Percentiles rank a stretch among this genome's conserved stretches.
Conservation (phyloP, 2,113 vertebrate species). For the Rhynchomys soricoides region DNA sequence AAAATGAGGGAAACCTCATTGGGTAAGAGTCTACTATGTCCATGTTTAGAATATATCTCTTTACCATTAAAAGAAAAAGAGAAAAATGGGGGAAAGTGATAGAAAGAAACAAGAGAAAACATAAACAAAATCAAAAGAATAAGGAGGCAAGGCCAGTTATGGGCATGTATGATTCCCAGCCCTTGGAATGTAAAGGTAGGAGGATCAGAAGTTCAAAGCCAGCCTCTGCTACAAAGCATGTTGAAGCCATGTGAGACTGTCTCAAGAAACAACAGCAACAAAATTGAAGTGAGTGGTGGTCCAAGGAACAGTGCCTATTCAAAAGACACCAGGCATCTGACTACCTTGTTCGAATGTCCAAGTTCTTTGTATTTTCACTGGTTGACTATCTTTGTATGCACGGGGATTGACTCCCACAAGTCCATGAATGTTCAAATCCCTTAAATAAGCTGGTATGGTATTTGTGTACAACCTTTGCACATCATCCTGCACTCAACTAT, state of each 20-base stretch:
- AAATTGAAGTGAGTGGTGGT: neutral
- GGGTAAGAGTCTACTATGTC: neutral
- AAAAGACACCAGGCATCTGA: neutral
- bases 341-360: neutral
- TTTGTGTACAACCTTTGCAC: neutral
- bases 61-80: neutral
- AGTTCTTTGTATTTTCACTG: slow-evolving; percentile 21
- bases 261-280: neutral
- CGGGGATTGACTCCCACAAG: neutral
- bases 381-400: neutral
- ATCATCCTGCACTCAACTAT: neutral
- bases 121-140: neutral
- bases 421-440: neutral
- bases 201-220: neutral
- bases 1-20: neutral
- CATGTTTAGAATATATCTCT: slow-evolving; percentile 18
- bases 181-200: neutral
- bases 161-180: neutral
- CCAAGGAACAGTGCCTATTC: neutral
- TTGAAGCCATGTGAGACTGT: neutral
- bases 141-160: neutral
- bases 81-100: neutral
- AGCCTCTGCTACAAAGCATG: neutral
- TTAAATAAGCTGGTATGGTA: neutral
- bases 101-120: neutral